Percentiles rank a stretch among this genome's conserved stretches.
Evolutionary conservation across 2,113 vertebrate genomes (phyloP).

Genomic region (Crotalus viridis): DNA sequence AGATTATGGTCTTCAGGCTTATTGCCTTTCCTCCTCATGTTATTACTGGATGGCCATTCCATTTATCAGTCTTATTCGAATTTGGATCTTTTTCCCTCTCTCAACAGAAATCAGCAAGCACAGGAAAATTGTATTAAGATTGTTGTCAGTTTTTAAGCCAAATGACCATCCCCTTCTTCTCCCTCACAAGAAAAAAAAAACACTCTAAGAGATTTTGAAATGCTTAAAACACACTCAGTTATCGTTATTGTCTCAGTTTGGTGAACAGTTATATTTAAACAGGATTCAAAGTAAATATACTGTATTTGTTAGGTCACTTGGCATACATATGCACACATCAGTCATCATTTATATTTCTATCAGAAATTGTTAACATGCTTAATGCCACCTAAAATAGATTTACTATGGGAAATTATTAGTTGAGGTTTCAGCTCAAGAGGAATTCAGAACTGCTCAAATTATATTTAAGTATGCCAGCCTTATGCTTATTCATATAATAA

Average conservation of each 20-base stretch:
- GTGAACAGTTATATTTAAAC: neutral
- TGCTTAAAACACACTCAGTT: neutral
- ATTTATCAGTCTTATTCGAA: neutral
- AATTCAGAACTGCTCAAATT: neutral
- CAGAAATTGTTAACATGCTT: neutral
- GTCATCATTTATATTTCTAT: neutral
- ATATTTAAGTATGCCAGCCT: neutral
- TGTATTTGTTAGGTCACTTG: neutral
- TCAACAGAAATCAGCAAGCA: neutral
- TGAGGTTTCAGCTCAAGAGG: neutral
- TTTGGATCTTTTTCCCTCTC: neutral
- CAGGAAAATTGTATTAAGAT: neutral
- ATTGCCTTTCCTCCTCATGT: neutral
- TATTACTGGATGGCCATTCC: neutral
- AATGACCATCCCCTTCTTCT: neutral
- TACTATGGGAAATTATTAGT: neutral
- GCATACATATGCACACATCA: neutral
- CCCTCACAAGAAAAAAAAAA: neutral
- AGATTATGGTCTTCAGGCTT: neutral
- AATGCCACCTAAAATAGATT: neutral
- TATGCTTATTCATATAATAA: neutral
- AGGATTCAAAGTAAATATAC: neutral
- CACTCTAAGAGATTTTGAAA: neutral
- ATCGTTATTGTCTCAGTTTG: neutral
- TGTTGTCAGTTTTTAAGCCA: neutral